A percentile compares a stretch with the other conserved stretches of the same genome.
Conservation (phyloP, 2,113 vertebrate genomes). For the Hyperopisus bebe region DNA sequence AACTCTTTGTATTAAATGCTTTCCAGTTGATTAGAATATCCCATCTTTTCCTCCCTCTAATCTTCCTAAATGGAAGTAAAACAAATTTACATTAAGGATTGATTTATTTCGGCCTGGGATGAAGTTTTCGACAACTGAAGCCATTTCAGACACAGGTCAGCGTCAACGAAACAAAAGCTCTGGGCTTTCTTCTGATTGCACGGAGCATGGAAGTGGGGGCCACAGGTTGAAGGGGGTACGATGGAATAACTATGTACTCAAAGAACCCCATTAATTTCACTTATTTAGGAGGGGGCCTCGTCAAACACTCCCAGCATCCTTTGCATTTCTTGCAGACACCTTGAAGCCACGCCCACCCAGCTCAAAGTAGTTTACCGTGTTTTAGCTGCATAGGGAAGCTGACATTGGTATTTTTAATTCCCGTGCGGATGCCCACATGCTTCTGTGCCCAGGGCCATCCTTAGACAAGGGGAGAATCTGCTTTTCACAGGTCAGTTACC, state of each 20-base stretch:
- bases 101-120: conserved; percentile 77
- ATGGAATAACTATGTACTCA: conserved; percentile 70
- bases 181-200: conserved; percentile 86
- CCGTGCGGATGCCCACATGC: conserved; percentile 34
- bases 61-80: conserved; percentile 5
- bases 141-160: conserved; percentile 83
- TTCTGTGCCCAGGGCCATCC: neutral
- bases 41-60: neutral
- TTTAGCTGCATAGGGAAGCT: conserved; percentile 53
- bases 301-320: conserved; percentile 75
- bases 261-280: conserved; percentile 84
- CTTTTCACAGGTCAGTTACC: conserved; percentile 31
- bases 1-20: neutral
- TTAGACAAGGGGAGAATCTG: conserved; percentile 27
- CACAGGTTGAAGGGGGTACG: neutral
- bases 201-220: conserved; percentile 43
- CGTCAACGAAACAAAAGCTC: conserved; percentile 83
- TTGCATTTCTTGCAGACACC: conserved; percentile 64
- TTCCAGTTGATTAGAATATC: neutral
- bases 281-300: conserved; percentile 78
- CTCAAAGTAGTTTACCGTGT: conserved; percentile 72
- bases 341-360: conserved; percentile 61
- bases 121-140: conserved; percentile 79
- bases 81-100: conserved; percentile 58
- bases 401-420: conserved; percentile 54